Percentiles rank a stretch among this genome's conserved stretches.
These are phyloP conservation scores for Epizoanthus stellaris DNA, from an alignment of 92 coral and sea anemone species.

Conservation along the genomic window DNA sequence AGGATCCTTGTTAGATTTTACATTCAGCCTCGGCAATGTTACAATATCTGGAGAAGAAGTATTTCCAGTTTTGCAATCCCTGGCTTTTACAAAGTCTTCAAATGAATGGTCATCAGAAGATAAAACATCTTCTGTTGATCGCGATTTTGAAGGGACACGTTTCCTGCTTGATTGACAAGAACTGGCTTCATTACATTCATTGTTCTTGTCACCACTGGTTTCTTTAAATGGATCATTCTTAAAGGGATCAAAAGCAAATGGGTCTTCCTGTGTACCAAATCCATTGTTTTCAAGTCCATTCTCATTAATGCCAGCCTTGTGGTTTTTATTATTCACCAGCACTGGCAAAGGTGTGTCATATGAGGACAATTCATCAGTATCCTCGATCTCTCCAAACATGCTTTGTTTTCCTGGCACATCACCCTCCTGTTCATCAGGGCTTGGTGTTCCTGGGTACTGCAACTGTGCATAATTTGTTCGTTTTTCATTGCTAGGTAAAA, in stretches of 20 bases:
- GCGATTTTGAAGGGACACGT: constrained; percentile 26
- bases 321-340: constrained; percentile 47
- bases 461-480: constrained; percentile 87
- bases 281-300: constrained; percentile 65
- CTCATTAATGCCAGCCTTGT: constrained; percentile 46
- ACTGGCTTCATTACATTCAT: background rate
- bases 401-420: constrained; percentile 10
- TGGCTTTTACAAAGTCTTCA: constrained; percentile 25
- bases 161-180: background rate
- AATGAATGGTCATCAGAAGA: constrained; percentile 7
- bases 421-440: constrained; percentile 32
- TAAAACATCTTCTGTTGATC: constrained; percentile 27
- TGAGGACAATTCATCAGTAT: constrained; percentile 51
- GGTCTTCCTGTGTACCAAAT: constrained; percentile 65
- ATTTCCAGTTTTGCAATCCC: background rate
- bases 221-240: constrained; percentile 52
- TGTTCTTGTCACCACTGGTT: background rate
- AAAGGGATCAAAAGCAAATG: constrained; percentile 93
- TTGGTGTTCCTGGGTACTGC: constrained; percentile 62
- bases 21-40: constrained; percentile 41
- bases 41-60: constrained; percentile 21
- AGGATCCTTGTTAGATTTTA: constrained; percentile 16
- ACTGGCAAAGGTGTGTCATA: constrained; percentile 86
- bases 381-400: constrained; percentile 52
- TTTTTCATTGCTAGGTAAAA: constrained; percentile 19